Evolutionary conservation across 2,888 invertebrate genomes (phyloP).

Genomic region (Aelia acuminata): DNA sequence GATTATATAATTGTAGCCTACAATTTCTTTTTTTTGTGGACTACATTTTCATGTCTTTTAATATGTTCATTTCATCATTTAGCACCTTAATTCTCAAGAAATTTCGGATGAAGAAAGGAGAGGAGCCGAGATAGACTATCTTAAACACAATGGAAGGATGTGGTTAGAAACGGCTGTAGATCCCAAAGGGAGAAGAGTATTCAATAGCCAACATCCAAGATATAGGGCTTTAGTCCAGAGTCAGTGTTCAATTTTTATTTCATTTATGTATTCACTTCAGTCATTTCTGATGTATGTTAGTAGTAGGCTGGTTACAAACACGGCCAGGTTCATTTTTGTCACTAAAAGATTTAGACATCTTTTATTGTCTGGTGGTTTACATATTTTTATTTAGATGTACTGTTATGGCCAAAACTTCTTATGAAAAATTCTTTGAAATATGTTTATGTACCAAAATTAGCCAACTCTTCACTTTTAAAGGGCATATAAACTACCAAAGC

Average conservation of each 20-base stretch:
- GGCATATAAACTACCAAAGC: no score
- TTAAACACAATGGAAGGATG: conserved; percentile 84
- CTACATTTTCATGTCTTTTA: neutral
- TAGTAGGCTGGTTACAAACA: no score
- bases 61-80: conserved; percentile 62
- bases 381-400: no score
- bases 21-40: no score
- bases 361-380: no score
- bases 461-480: no score
- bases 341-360: no score
- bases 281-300: no score
- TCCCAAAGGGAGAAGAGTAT: conserved; percentile 71
- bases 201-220: conserved; percentile 81
- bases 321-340: no score
- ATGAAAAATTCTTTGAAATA: no score
- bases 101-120: conserved; percentile 80
- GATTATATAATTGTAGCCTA: neutral
- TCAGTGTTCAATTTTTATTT: conserved; percentile 69
- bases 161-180: conserved; percentile 77
- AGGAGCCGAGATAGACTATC: conserved; percentile 92
- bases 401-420: no score
- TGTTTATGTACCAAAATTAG: no score
- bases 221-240: conserved; percentile 82
- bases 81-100: conserved; percentile 80
- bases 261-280: neutral